A percentile compares a stretch with the other conserved stretches of the same genome.
phyloP scores from a whole-genome alignment of 2,888 invertebrate species.

The Sacculina carcini region DNA sequence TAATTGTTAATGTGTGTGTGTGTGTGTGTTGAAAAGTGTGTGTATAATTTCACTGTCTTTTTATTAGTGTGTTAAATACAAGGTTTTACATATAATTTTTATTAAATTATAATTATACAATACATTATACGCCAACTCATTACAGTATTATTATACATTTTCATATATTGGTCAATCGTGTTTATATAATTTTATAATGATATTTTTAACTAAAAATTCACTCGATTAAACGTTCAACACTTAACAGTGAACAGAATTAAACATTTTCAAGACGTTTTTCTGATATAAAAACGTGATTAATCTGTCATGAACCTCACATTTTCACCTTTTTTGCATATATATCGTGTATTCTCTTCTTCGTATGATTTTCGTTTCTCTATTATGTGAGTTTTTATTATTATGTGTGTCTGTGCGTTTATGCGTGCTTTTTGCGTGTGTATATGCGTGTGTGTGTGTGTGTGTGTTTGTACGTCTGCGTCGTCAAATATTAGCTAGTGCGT shows the following conservation, averaged over 20 bases:
- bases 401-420: neutral
- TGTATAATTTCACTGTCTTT: no score
- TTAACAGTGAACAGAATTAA: neutral
- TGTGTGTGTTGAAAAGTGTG: no score
- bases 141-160: no score
- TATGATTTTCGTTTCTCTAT: neutral
- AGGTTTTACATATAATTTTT: no score
- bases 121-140: no score
- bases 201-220: no score
- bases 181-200: no score
- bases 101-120: no score
- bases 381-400: neutral
- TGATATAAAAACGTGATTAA: neutral
- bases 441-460: neutral
- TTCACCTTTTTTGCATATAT: neutral
- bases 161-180: no score
- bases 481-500: no score
- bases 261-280: neutral
- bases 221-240: neutral
- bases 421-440: neutral
- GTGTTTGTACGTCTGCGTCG: neutral
- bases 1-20: no score
- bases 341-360: neutral
- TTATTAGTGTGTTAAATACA: no score
- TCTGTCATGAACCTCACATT: slow-evolving; percentile 1